Percentiles rank a stretch among this genome's conserved stretches.
phyloP scores from a whole-genome alignment of 1,140 invertebrate genomes.

The Intoshia linei region DNA sequence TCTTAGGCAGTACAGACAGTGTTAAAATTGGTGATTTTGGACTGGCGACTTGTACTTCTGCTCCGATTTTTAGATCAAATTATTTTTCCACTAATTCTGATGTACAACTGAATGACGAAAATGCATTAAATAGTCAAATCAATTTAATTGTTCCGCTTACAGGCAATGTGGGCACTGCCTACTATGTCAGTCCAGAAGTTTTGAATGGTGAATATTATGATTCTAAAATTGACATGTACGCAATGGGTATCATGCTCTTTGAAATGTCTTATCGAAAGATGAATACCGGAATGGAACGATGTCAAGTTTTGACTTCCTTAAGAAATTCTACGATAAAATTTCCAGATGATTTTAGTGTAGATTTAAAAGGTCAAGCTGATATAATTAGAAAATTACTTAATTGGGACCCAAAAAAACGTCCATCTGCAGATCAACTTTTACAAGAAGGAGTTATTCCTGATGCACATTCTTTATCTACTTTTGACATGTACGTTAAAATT shows the following conservation, averaged over 20 bases:
- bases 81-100: no score
- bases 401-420: slow-evolving; percentile 44
- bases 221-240: slow-evolving; percentile 51
- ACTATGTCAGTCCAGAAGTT: slow-evolving; percentile 67
- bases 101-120: no score
- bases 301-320: slow-evolving; percentile 36
- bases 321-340: slow-evolving; percentile 33
- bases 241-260: slow-evolving; percentile 24
- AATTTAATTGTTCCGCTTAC: slow-evolving; percentile 24
- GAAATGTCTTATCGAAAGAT: slow-evolving; percentile 51
- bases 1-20: no score
- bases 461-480: no score
- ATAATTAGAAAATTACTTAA: slow-evolving; percentile 39
- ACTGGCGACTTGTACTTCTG: no score
- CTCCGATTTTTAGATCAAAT: no score
- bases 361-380: slow-evolving; percentile 12
- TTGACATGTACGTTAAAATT: no score
- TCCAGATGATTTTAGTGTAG: slow-evolving; percentile 29
- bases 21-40: slow-evolving; percentile 8
- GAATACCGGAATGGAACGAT: slow-evolving; percentile 51
- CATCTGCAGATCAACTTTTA: slow-evolving; percentile 45
- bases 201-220: slow-evolving; percentile 28
- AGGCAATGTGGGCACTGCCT: slow-evolving; percentile 52
- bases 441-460: slow-evolving; percentile 43
- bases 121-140: slow-evolving; percentile 8